phyloP scores from a whole-genome alignment of 2,888 invertebrate genomes.

The Pristionchus maxplancki region DNA sequence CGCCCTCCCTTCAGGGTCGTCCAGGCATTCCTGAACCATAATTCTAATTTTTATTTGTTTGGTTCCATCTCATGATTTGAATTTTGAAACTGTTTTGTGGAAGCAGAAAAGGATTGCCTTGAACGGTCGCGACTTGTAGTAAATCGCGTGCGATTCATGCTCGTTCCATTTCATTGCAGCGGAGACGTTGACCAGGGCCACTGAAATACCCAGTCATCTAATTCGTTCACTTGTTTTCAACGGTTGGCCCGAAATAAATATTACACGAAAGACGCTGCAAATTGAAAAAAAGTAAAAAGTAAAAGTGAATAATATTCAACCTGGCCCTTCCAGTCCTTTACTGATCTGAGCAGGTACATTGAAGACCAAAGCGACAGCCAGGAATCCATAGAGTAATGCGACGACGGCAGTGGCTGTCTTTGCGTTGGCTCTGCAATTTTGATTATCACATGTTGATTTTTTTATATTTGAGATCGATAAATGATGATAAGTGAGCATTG shows the following conservation, averaged over 20 bases:
- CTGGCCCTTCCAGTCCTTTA: neutral
- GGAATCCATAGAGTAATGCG: neutral
- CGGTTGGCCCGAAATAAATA: too few species aligned
- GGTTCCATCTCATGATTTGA: too few species aligned
- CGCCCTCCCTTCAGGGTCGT: neutral
- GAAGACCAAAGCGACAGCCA: neutral
- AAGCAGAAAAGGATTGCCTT: too few species aligned
- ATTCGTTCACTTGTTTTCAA: neutral
- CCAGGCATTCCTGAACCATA: neutral
- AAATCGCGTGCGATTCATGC: neutral
- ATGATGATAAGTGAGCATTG: too few species aligned
- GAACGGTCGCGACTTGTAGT: neutral
- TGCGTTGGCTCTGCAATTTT: neutral
- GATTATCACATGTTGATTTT: neutral
- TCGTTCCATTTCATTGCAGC: slow-evolving; percentile 19
- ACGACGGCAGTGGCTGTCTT: neutral
- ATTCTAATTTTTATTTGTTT: too few species aligned
- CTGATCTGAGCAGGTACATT: neutral
- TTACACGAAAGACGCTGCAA: too few species aligned
- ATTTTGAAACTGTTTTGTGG: too few species aligned
- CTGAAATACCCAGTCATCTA: neutral
- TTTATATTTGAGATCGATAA: too few species aligned
- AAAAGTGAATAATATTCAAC: too few species aligned
- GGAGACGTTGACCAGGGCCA: neutral
- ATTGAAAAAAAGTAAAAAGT: too few species aligned